Base-by-base conservation (phyloP, 1,140 invertebrate genomes). In the Hetaerina americana region DNA sequence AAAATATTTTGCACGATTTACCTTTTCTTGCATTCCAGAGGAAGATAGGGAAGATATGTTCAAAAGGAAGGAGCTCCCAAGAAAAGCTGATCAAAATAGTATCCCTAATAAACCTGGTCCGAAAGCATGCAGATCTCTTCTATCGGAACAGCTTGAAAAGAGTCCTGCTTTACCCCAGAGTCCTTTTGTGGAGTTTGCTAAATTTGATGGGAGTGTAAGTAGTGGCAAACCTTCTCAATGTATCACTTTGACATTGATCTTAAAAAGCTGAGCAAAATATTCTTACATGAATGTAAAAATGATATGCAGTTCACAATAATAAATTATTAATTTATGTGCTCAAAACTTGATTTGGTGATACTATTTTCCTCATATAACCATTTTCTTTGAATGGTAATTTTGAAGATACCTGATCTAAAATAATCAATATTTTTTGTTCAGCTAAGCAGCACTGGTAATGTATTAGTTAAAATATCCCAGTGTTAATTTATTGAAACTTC, bases 121-220 rank as follows among this genome's bases (percentile, higher is more conserved):
- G 2, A 10, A 27, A 79, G 83, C 75, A 83, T 84, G 73, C 2
- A 73, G 68, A 31, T 91, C 92, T 25, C 78, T 87, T 29, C 81
- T 96, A 27, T 82, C 89, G 5, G 86, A 91, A 76, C 88, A 91
- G 75, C 80, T 97, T 27, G 85, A 90, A 76, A 89, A 89, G 74
- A 90, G 85, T 77, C 89, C 90, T 0, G 85, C 87, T 77, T 78
- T 90, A 70, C 89, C 91, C 26, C 85, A 89, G 76, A 95, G 95
- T 83, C 91, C 93, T 26, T 97, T 93, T 81, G 86, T 90, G 68
- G 90, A 94, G 78, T 98, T 91, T 85, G 91, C 93, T 15, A 93
- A 90, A 80, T 97, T 92, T 82, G 95, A 98, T 86, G 95, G 94
- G 73, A 90, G 86, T 77, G 90, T 86, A 80, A 78, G 81, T 78